Base-by-base conservation (phyloP, 1,140 invertebrate species). In the Lerema accius region DNA sequence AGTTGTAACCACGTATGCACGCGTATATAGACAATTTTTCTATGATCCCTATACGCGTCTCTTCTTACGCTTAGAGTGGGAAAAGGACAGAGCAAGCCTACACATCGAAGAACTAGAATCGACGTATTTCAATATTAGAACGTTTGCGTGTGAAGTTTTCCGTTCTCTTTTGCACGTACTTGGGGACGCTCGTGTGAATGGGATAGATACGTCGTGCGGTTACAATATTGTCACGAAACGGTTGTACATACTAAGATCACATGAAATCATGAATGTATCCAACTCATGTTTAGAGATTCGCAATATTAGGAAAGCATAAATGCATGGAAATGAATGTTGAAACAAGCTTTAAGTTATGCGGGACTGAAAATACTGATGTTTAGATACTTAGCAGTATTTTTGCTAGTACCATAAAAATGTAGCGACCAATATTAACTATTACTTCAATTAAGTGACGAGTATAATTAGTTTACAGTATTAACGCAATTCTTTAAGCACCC, bases 1-100 rank as follows among this genome's bases (percentile, higher is more conserved):
- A 78, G 69, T 76, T 58, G 69, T 59, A 59, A 46, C 67, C 78
- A 82, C 73, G 72, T 73, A 69, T 71, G 53, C 75, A 77, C 66
- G 67, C 67, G 63, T 46, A 23, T 63, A 70, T 69, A 77, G 49
- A 61, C 46, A 62, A 60, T 65, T 79, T 78, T 75, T 79, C 79
- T 82, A 82, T 79, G 72, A 85, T 84, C 80, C 84, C 77, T 83
- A 71, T 81, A 64, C 40, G 73, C 72, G 42, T 68, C 75, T 73
- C 76, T 43, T 78, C 66, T 40, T 23, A 50, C 58, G 3, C 16
- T 11, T 35, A 15, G 4, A 28, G 68, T 64, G 15, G 28, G 64
- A 79, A 46, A 15, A 73, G 58, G 80, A 77, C 23, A 55, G 67
- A 46, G 26, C 50, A 64, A 62, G 61, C 64, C 58, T 78, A 62